A percentile compares a stretch with the other conserved stretches of the same genome.
Evolutionary conservation across 1,140 invertebrate genomes (phyloP).

Genomic region (Calephelis virginiensis): DNA sequence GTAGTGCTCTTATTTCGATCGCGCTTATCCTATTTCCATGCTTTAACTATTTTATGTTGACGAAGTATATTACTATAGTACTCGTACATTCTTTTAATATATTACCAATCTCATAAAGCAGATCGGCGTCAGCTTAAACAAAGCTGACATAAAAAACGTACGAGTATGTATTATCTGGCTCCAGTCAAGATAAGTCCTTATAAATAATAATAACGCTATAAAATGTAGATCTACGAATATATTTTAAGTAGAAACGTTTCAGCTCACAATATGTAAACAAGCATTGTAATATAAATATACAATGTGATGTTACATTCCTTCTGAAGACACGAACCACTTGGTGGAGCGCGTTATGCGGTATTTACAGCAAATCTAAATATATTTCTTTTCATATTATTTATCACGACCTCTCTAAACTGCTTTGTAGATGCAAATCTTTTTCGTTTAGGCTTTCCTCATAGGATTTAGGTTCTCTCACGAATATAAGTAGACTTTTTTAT

Average conservation of each 20-base stretch:
- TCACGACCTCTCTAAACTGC: not conserved
- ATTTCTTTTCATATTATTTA: constrained; percentile 2
- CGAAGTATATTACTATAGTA: too few species aligned
- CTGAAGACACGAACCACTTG: constrained; percentile 3
- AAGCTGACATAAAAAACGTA: too few species aligned
- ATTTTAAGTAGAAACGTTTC: constrained; percentile 3
- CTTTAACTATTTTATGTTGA: too few species aligned
- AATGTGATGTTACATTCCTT: not conserved
- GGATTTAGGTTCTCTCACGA: too few species aligned
- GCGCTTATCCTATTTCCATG: too few species aligned
- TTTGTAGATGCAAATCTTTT: too few species aligned
- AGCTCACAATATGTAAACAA: not conserved
- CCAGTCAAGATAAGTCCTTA: not conserved
- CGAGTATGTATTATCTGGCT: not conserved
- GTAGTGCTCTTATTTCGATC: too few species aligned
- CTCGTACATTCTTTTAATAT: too few species aligned
- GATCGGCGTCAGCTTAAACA: too few species aligned
- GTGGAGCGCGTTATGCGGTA: not conserved
- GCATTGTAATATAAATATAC: constrained; percentile 10
- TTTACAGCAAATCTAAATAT: constrained; percentile 1
- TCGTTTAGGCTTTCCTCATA: too few species aligned
- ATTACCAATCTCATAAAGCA: too few species aligned
- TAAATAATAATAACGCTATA: not conserved
- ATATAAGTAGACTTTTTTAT: too few species aligned
- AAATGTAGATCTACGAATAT: not conserved